phyloP scores from a whole-genome alignment of 2,113 vertebrate genomes.

The Romanogobio albipinnatus region DNA sequence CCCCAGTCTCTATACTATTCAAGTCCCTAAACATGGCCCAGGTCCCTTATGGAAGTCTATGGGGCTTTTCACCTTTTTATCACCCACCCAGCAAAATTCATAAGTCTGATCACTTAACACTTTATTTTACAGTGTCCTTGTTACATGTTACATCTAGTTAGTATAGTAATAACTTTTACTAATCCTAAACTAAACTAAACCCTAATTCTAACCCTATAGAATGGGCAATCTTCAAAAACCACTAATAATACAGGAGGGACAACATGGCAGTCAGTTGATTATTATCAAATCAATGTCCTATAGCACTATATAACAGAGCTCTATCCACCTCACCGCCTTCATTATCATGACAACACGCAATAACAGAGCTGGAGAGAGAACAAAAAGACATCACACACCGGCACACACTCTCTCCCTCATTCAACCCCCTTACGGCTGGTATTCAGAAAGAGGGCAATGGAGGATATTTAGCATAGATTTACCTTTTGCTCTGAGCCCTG shows the following conservation, averaged over 20 bases:
- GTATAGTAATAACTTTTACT: too few species aligned
- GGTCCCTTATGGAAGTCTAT: too few species aligned
- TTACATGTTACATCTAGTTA: too few species aligned
- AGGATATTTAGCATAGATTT: constrained; percentile 3
- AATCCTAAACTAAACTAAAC: too few species aligned
- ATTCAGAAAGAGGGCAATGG: neutral
- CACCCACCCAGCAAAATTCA: neutral
- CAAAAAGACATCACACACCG: constrained; percentile 8
- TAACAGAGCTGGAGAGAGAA: constrained; percentile 42
- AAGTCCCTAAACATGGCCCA: too few species aligned
- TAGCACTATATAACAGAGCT: constrained; percentile 47
- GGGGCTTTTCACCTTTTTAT: neutral
- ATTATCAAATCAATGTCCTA: neutral
- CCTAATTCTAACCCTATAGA: neutral
- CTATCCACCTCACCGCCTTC: constrained; percentile 48
- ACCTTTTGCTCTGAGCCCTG: neutral
- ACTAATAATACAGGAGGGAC: constrained; percentile 57
- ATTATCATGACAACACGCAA: constrained; percentile 68
- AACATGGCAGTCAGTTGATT: constrained; percentile 50
- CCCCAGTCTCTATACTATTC: too few species aligned
- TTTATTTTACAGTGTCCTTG: neutral
- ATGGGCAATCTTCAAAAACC: constrained; percentile 33
- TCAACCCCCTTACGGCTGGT: neutral
- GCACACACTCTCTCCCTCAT: neutral
- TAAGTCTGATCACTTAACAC: neutral